Conservation (phyloP, 1,140 invertebrate genomes). For the Samia ricini region DNA sequence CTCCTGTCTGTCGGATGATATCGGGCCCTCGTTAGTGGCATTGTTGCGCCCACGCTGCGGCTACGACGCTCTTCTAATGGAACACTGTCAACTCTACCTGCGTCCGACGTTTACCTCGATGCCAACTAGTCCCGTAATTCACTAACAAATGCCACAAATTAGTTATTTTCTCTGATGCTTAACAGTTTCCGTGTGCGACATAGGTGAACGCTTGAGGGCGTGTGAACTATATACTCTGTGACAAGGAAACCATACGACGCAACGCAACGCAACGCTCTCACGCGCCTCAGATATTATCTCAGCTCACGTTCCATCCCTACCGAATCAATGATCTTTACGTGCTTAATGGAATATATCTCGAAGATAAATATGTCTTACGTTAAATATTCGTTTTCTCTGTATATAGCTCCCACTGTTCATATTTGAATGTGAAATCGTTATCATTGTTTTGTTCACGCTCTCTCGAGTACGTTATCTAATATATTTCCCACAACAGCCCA, state of each 20-base stretch:
- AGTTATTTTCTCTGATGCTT: conserved; percentile 7
- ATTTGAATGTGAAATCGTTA: conserved; percentile 47
- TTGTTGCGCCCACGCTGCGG: conserved; percentile 51
- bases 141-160: conserved; percentile 19
- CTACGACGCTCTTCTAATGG: conserved; percentile 36
- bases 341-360: conserved; percentile 26
- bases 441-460: conserved; percentile 55
- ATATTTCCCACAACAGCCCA: conserved; percentile 51
- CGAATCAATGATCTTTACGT: conserved; percentile 36
- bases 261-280: conserved; percentile 32
- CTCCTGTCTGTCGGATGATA: conserved; percentile 45
- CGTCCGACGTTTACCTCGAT: conserved; percentile 37
- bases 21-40: conserved; percentile 57
- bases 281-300: conserved; percentile 43
- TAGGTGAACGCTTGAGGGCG: conserved; percentile 36
- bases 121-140: conserved; percentile 32
- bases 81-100: conserved; percentile 51
- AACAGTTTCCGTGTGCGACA: conserved; percentile 9
- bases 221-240: conserved; percentile 37
- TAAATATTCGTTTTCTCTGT: background rate
- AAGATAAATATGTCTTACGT: conserved; percentile 12
- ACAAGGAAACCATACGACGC: conserved; percentile 24
- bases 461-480: conserved; percentile 63
- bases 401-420: conserved; percentile 57
- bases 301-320: conserved; percentile 22